Base-by-base conservation (phyloP, 2,797 vertebrate genomes). In the Schizopygopsis pylzovi region DNA sequence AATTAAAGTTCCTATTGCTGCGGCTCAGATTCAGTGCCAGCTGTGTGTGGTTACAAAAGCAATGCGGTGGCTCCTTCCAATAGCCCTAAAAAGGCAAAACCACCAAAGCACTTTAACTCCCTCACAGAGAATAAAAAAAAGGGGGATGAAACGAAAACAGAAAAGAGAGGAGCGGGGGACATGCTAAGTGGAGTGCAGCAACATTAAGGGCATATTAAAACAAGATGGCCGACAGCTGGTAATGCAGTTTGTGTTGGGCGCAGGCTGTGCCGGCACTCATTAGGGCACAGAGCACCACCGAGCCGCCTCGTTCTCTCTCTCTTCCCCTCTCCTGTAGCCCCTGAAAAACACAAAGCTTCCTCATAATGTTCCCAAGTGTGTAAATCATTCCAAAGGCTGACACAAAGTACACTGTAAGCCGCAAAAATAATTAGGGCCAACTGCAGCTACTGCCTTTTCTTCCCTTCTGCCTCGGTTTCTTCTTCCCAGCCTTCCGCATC, bases 181-280 rank as follows among this genome's bases (percentile, higher is more conserved):
- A 82, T 45, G 79, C 43, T 73, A 75, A 87, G 81, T 79, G 88
- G 81, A 85, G 85, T 76, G 61, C 83, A 87, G 78, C 76, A 81
- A 86, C 83, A 85, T 89, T 89, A 85, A 87, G 83, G 45, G 47
- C 72, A 75, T 86, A 88, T 89, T 90, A 85, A 88, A 90, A 84
- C 82, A 88, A 88, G 86, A 90, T 86, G 88, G 71, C 79, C 45
- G 85, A 86, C 90, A 89, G 88, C 88, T 89, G 89, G 81, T 79
- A 79, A 83, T 88, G 85, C 33, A 87, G 68, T 85, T 89, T 89
- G 80, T 76, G 79, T 85, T 73, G 82, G 81, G 61, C 20, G 28
- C 81, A 54, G 70, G 82, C 68, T 77, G 72, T 43, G 86, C 72
- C 54, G 20, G 79, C 52, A 73, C 78, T 61, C 82, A 86, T 89